phyloP scores from a whole-genome alignment of 2,113 vertebrate genomes.

The Okapia johnstoni region DNA sequence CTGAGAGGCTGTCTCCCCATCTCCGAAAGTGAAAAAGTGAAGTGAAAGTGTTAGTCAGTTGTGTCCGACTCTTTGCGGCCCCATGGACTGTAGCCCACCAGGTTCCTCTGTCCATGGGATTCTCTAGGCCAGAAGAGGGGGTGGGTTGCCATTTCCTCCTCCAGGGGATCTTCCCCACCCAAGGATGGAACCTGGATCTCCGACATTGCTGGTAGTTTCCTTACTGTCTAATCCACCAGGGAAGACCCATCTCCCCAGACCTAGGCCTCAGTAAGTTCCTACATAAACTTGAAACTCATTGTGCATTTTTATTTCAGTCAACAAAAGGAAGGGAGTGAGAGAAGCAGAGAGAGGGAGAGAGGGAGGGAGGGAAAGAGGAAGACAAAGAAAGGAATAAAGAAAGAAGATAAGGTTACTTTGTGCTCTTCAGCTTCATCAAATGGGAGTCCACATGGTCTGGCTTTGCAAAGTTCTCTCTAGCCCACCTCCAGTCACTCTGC shows the following conservation, averaged over 20 bases:
- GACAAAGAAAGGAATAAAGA: neutral
- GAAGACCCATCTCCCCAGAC: neutral
- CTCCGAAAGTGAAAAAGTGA: neutral
- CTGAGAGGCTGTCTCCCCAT: neutral
- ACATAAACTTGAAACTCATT: fast-evolving
- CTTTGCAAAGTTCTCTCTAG: neutral
- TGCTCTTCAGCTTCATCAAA: neutral
- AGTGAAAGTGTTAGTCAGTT: neutral
- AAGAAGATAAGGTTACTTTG: neutral
- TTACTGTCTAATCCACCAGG: neutral
- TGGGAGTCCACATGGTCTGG: neutral
- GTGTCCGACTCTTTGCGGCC: neutral
- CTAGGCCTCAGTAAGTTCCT: neutral
- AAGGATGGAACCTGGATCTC: neutral
- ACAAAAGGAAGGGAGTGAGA: neutral
- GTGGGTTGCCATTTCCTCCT: neutral
- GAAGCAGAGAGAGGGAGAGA: neutral
- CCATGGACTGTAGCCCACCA: neutral
- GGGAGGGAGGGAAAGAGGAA: neutral
- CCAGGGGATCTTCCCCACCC: neutral
- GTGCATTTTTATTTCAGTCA: neutral
- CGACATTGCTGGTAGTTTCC: neutral
- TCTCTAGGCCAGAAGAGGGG: neutral
- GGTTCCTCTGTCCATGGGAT: neutral
- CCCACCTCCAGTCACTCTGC: neutral